These are phyloP conservation scores for Nomada hirtipes DNA, from an alignment of 2,888 invertebrate genomes.

Conservation along the genomic window DNA sequence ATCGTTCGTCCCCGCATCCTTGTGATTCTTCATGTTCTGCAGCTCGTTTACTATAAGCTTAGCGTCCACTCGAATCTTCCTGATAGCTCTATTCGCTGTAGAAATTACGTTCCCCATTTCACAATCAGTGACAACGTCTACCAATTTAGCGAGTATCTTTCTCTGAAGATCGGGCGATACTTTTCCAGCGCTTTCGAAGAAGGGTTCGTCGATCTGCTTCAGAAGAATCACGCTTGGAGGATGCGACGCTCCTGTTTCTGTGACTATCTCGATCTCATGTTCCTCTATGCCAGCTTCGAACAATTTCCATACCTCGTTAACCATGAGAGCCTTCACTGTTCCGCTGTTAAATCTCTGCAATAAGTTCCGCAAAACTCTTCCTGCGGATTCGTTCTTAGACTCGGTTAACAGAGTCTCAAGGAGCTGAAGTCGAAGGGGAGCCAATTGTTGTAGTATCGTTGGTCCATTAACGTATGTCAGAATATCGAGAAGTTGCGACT, in stretches of 20 bases:
- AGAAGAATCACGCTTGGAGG: slow-evolving; percentile 85
- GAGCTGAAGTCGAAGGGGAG: slow-evolving; percentile 75
- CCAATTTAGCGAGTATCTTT: slow-evolving; percentile 75
- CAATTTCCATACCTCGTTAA: slow-evolving; percentile 86
- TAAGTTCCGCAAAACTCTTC: slow-evolving; percentile 86
- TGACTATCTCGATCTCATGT: slow-evolving; percentile 84
- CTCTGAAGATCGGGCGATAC: slow-evolving; percentile 68
- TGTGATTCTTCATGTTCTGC: slow-evolving; percentile 85
- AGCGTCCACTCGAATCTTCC: slow-evolving; percentile 88
- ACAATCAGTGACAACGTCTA: slow-evolving; percentile 80
- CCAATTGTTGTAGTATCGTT: slow-evolving; percentile 84
- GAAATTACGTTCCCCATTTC: slow-evolving; percentile 80
- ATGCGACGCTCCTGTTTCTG: slow-evolving; percentile 82
- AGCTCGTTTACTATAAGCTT: slow-evolving; percentile 87
- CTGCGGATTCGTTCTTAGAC: slow-evolving; percentile 79
- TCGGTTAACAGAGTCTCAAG: slow-evolving; percentile 79
- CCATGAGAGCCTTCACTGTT: slow-evolving; percentile 84
- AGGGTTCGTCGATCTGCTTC: slow-evolving; percentile 86
- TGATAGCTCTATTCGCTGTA: slow-evolving; percentile 88
- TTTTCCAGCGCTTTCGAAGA: slow-evolving; percentile 83
- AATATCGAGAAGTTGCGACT: slow-evolving; percentile 85
- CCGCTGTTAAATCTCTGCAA: slow-evolving; percentile 86
- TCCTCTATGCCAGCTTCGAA: slow-evolving; percentile 86
- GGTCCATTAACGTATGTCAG: slow-evolving; percentile 85
- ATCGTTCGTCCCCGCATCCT: background rate